Evolutionary conservation across 2,113 vertebrate species (phyloP).

Genomic region (Cololabis saira): DNA sequence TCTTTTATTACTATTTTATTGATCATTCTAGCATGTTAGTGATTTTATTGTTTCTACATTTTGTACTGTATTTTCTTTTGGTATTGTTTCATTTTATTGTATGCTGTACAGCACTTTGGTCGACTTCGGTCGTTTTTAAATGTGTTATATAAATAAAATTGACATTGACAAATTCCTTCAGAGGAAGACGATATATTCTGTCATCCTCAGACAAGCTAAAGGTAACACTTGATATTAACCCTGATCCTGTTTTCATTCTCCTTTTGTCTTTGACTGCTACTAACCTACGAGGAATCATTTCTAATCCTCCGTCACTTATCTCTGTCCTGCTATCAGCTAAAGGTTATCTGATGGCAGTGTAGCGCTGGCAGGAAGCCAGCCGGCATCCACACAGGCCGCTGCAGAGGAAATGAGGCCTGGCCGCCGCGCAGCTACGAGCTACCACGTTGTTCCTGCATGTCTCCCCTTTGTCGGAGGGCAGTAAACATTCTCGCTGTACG

Average conservation of each 20-base stretch:
- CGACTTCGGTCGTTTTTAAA: too few species aligned
- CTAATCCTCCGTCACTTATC: too few species aligned
- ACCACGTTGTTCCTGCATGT: slow-evolving; percentile 38
- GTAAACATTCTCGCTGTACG: slow-evolving; percentile 35
- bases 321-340: background rate
- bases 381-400: slow-evolving; percentile 32
- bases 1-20: too few species aligned
- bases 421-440: slow-evolving; percentile 7
- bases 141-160: too few species aligned
- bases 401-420: slow-evolving; percentile 38
- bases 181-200: background rate
- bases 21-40: too few species aligned
- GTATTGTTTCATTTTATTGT: too few species aligned
- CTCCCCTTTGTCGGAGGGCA: slow-evolving; percentile 30
- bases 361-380: slow-evolving; percentile 57
- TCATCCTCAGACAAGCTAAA: background rate
- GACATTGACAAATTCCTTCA: too few species aligned
- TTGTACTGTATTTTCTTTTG: too few species aligned
- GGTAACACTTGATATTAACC: slow-evolving; percentile 12
- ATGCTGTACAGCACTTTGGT: too few species aligned
- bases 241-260: background rate
- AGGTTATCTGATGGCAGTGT: slow-evolving; percentile 54
- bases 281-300: background rate
- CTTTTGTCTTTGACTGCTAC: background rate
- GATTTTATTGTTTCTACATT: too few species aligned